Conservation (phyloP, 2,113 vertebrate genomes). For the Neotoma lepida region DNA sequence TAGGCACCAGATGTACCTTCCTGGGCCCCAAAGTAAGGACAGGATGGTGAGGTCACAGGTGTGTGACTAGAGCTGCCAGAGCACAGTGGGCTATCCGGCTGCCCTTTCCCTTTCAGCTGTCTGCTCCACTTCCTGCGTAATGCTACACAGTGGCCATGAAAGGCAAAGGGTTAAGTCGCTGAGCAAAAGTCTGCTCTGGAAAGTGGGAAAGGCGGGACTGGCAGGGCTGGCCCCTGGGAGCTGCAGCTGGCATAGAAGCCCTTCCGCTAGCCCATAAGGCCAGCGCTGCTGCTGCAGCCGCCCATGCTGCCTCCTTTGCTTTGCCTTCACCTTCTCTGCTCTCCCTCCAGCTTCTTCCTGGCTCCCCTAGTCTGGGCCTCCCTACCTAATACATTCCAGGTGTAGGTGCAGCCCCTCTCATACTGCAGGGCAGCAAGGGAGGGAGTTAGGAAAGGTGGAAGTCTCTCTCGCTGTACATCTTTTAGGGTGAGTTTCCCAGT, state of each 20-base stretch:
- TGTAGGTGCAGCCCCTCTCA: conserved; percentile 26
- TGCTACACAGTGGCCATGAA: background rate
- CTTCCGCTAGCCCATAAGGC: conserved; percentile 38
- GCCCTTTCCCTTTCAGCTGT: background rate
- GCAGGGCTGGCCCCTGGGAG: conserved; percentile 50
- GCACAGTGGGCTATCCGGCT: background rate
- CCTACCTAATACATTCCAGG: conserved; percentile 65
- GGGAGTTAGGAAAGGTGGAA: background rate
- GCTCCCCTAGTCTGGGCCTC: conserved; percentile 23
- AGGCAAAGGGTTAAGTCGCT: conserved; percentile 65
- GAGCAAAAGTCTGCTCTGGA: conserved; percentile 53
- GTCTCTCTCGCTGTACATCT: conserved; percentile 21
- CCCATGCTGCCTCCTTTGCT: background rate
- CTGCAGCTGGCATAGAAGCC: conserved; percentile 61
- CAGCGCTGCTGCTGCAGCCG: background rate
- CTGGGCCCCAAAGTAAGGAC: background rate
- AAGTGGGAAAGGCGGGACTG: conserved; percentile 63
- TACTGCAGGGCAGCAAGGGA: background rate
- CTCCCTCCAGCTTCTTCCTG: background rate
- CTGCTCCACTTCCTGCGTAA: background rate
- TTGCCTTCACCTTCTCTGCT: conserved; percentile 46
- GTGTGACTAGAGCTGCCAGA: conserved; percentile 15
- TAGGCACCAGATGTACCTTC: background rate
- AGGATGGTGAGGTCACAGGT: conserved; percentile 42
- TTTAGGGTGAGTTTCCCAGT: background rate